Conservation (phyloP, 1,140 invertebrate species). For the Aphelenchoides avenae region DNA sequence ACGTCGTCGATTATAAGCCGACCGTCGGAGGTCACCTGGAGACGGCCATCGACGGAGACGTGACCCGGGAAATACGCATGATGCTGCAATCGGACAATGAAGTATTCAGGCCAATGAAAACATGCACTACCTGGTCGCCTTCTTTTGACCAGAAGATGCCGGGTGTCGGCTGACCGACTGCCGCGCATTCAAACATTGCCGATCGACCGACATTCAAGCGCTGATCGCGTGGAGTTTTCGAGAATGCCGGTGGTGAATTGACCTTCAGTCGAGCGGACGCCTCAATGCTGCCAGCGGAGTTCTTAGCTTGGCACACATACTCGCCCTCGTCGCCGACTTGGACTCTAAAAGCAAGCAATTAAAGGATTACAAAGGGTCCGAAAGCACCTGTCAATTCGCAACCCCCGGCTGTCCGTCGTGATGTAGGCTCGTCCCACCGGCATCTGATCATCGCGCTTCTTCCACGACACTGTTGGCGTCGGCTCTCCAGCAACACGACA, state of each 20-base stretch:
- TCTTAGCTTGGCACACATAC: conserved; percentile 39
- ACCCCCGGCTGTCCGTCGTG: conserved; percentile 38
- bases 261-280: conserved; percentile 31
- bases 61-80: conserved; percentile 38
- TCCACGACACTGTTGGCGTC: conserved; percentile 41
- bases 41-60: conserved; percentile 38
- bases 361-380: neutral
- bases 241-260: conserved; percentile 39
- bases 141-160: conserved; percentile 47
- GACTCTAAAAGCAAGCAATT: conserved; percentile 25
- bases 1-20: conserved; percentile 35
- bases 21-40: conserved; percentile 42
- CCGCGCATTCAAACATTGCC: conserved; percentile 46
- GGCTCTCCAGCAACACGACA: conserved; percentile 43
- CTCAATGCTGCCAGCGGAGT: conserved; percentile 38
- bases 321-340: conserved; percentile 41
- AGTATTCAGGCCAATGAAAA: conserved; percentile 3
- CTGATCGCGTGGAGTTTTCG: conserved; percentile 31
- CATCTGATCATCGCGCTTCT: conserved; percentile 43
- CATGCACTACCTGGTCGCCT: conserved; percentile 32
- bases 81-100: conserved; percentile 20
- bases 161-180: conserved; percentile 29
- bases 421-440: conserved; percentile 42
- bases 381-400: conserved; percentile 38
- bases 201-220: conserved; percentile 21